Base-by-base conservation (phyloP, 1,140 invertebrate genomes). In the Sitophilus oryzae region DNA sequence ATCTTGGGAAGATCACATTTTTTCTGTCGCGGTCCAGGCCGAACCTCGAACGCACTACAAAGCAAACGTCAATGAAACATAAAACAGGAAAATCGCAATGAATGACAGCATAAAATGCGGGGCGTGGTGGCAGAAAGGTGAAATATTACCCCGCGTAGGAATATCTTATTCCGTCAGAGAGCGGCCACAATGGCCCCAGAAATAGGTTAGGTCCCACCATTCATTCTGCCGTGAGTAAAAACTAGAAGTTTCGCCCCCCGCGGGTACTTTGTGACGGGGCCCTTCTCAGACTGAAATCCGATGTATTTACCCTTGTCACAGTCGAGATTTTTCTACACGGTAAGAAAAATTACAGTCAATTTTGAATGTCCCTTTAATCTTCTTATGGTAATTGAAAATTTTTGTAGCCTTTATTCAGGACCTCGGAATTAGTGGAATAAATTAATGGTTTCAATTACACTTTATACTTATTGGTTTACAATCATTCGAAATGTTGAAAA, bases 131-230 rank as follows among this genome's bases (percentile, higher is more conserved):
- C 45, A 45, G n/a, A 57, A 56, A 54, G 65, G 63, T 66, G 65
- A 67, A 67, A 67, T 67, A 64, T 67, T 66, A 67, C 60, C 52
- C 66, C 53, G 62, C 43, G 55, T 62, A 62, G 60, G 60, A 67
- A 66, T 67, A 67, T 67, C 66, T 67, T 67, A 62, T 67, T 67
- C 64, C 52, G 55, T 30, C 38, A n/a, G n/a, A n/a, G n/a, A n/a
- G n/a, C n/a, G 51, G 56, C 59, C 62, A 66, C 63, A 66, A 65
- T 66, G 60, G 61, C 34, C 47, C 40, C 35, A n/a, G 56, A 64
- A 66, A 65, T 66, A 64, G 62, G 57, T 64, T 61, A 62, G 58
- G 57, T 61, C 58, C 34, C 42, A 42, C 62, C 66, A 67, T 67
- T 67, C 66, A 67, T 54, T 58, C 57, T 51, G 25, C 54, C 64